Evolutionary conservation across 2,888 invertebrate genomes (phyloP), one percentile per base, ranked within the genome.

Genomic region (Oscheius myriophilus): DNA sequence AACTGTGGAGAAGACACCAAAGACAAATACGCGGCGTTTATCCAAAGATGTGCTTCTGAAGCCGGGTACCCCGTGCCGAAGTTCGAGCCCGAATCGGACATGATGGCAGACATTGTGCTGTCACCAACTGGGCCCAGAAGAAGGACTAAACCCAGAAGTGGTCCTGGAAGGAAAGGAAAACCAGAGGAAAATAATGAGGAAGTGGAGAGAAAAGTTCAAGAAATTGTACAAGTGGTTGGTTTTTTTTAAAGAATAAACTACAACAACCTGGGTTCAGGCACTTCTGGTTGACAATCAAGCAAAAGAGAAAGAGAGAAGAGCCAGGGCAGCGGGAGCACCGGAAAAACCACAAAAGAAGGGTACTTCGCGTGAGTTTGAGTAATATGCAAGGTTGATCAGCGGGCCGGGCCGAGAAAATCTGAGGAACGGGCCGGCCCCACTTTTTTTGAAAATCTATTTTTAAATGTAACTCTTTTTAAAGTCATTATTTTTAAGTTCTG

Each of bases 281-380:
- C 51, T 80, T 25, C 68, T 72, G 39, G 78, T 80, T 12, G 80
- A 80, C 49, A 72, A 69, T 41, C 72, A 69, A 14, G 76, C 75
- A 0, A 78, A 78, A 43, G 80, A 80, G 57, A 78, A 74, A 49
- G 80, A 80, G 49, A 64, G 80, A 42, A 69, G 75, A 45, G 75
- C 76, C 18, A 66, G 79, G 25, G 72, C 61, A 1, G 61, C 61
- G 16, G 61, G 25, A 70, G 42, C 43, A 43, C 61, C 61, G 0
- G 61, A 61, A 12, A 61, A 61, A 33, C 18, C 61, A 14, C 33
- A 26, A 9, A 61, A 61, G 21, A 61, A 61, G 49, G 21, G 57
- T 12, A 21, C 42, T 9, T 7, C 43, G 41, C 3, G 49, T 25
- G 61, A 33, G 14, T n/a, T 14, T 12, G 58, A 25, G 42, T 18